Evolutionary conservation across 2,888 invertebrate genomes (phyloP).

Genomic region (Xanthia icteritia): DNA sequence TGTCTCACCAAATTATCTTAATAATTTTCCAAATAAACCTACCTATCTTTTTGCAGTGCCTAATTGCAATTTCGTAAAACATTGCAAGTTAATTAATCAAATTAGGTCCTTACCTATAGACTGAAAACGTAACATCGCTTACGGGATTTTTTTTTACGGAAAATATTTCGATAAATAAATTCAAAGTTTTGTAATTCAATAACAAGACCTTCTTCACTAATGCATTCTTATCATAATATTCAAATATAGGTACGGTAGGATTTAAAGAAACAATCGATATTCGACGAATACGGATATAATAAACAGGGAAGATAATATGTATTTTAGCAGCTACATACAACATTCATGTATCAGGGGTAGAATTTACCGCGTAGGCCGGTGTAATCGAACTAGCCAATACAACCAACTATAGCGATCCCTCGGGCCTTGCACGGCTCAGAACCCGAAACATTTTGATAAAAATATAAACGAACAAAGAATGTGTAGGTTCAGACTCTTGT

Average conservation of each 20-base stretch:
- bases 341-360: not conserved
- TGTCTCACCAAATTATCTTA: not conserved
- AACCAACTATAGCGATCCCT: constrained; percentile 1
- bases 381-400: not conserved
- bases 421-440: not conserved
- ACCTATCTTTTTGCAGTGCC: constrained; percentile 15
- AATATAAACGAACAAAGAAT: constrained; percentile 5
- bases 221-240: not conserved
- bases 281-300: not conserved
- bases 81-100: constrained; percentile 1
- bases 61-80: constrained; percentile 15
- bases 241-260: not conserved
- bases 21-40: not conserved
- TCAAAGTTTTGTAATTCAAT: not conserved
- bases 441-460: not conserved
- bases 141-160: no score
- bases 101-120: not conserved
- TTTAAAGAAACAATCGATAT: not conserved
- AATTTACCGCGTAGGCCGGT: not conserved
- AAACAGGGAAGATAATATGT: no score
- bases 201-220: not conserved
- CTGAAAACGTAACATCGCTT: not conserved
- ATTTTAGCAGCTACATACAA: constrained; percentile 6
- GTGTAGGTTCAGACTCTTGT: no score
- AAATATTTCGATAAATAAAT: not conserved